Evolutionary conservation across 1,140 invertebrate genomes (phyloP).

Genomic region (Drosophila kurseongensis): DNA sequence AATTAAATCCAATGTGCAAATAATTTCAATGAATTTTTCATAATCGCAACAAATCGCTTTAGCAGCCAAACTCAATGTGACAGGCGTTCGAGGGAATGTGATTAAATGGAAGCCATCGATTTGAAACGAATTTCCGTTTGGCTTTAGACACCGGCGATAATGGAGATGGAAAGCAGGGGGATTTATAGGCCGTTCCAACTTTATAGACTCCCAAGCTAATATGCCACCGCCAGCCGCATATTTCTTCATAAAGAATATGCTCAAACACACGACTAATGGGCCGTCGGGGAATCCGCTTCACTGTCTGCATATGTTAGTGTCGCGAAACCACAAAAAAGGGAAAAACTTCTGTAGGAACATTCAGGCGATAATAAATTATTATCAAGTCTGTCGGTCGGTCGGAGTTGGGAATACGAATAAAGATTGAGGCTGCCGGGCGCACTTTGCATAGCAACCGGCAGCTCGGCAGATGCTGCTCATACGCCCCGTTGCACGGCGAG

Average conservation of each 20-base stretch:
- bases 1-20: constrained; percentile 53
- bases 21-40: constrained; percentile 60
- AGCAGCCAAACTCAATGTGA: constrained; percentile 12
- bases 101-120: constrained; percentile 33
- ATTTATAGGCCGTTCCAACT: constrained; percentile 14
- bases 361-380: constrained; percentile 80
- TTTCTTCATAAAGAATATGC: constrained; percentile 77
- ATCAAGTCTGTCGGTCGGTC: constrained; percentile 66
- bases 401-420: constrained; percentile 16
- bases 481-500: constrained; percentile 67
- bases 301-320: constrained; percentile 58
- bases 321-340: constrained; percentile 24
- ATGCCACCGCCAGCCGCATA: constrained; percentile 53
- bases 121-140: constrained; percentile 7
- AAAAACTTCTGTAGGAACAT: constrained; percentile 21
- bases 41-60: constrained; percentile 55
- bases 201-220: constrained; percentile 29
- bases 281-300: constrained; percentile 58
- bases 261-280: constrained; percentile 76
- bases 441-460: constrained; percentile 67
- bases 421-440: constrained; percentile 22
- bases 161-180: constrained; percentile 1
- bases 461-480: constrained; percentile 49
- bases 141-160: constrained; percentile 1
- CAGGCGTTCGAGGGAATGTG: constrained; percentile 13